These are phyloP conservation scores for Craniophora ligustri DNA, from an alignment of 2,888 invertebrate genomes.

Conservation along the genomic window DNA sequence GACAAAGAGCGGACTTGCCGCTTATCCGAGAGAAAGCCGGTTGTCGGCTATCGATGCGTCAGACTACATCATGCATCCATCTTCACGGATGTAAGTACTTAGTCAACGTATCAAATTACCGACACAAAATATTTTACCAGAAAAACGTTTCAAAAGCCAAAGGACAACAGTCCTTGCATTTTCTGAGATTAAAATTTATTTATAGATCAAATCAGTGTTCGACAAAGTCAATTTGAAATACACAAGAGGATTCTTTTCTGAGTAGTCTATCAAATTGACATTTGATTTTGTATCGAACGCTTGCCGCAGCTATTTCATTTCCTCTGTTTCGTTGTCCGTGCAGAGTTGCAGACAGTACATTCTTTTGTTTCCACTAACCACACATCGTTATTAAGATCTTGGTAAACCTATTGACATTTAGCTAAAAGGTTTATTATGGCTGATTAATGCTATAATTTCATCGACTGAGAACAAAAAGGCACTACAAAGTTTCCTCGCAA, in stretches of 20 bases:
- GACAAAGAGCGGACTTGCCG: slow-evolving; percentile 74
- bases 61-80: slow-evolving; percentile 58
- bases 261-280: slow-evolving; percentile 33
- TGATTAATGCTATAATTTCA: slow-evolving; percentile 85
- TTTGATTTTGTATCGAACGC: slow-evolving; percentile 40
- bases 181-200: slow-evolving; percentile 14
- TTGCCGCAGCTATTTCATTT: slow-evolving; percentile 59
- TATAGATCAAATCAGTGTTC: not conserved
- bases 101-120: slow-evolving; percentile 46
- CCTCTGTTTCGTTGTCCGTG: slow-evolving; percentile 61
- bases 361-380: slow-evolving; percentile 82
- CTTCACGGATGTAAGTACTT: slow-evolving; percentile 44
- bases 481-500: slow-evolving; percentile 75
- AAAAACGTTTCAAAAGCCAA: slow-evolving; percentile 11
- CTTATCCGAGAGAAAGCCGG: slow-evolving; percentile 83
- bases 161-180: not conserved
- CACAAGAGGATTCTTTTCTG: slow-evolving; percentile 2
- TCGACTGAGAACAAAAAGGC: slow-evolving; percentile 77
- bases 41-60: slow-evolving; percentile 57
- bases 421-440: slow-evolving; percentile 84
- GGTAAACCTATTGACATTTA: slow-evolving; percentile 84
- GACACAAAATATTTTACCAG: slow-evolving; percentile 42
- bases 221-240: slow-evolving; percentile 35
- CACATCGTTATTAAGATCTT: slow-evolving; percentile 76
- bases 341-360: slow-evolving; percentile 66